Evolutionary conservation across 2,888 invertebrate species (phyloP).

Genomic region (Brachyopa scutellaris): DNA sequence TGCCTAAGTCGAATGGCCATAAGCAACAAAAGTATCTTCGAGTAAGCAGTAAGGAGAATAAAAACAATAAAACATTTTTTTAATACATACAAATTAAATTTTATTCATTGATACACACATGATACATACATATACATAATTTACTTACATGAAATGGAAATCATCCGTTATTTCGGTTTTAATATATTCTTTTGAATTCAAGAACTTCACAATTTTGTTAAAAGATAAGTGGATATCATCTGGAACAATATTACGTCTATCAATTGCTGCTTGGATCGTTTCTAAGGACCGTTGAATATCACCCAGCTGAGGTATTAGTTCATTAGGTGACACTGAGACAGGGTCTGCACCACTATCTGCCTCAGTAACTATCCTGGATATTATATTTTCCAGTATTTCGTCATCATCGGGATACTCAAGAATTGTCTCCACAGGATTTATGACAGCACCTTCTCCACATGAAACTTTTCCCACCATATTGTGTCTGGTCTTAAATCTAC

Average conservation of each 20-base stretch:
- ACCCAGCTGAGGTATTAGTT: neutral
- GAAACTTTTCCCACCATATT: neutral
- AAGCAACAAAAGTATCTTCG: too few relatives aligned
- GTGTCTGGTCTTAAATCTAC: neutral
- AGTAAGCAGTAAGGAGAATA: too few relatives aligned
- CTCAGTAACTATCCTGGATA: neutral
- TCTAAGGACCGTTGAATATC: neutral
- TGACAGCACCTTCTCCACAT: neutral
- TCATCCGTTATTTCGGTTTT: neutral
- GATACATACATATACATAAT: too few relatives aligned
- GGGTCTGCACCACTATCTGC: neutral
- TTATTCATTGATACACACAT: too few relatives aligned
- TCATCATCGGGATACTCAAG: neutral
- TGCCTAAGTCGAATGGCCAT: too few relatives aligned
- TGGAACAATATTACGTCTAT: neutral
- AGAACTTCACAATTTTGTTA: neutral
- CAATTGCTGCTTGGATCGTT: neutral
- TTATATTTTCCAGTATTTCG: neutral
- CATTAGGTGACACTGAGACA: neutral
- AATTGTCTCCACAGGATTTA: neutral
- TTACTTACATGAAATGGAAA: too few relatives aligned
- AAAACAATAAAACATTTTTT: too few relatives aligned
- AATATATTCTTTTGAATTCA: neutral
- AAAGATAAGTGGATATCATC: neutral
- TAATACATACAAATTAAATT: too few relatives aligned